Evolutionary conservation across 2,113 vertebrate species (phyloP), one percentile per base, ranked within the genome.

Genomic region (Scomber japonicus): DNA sequence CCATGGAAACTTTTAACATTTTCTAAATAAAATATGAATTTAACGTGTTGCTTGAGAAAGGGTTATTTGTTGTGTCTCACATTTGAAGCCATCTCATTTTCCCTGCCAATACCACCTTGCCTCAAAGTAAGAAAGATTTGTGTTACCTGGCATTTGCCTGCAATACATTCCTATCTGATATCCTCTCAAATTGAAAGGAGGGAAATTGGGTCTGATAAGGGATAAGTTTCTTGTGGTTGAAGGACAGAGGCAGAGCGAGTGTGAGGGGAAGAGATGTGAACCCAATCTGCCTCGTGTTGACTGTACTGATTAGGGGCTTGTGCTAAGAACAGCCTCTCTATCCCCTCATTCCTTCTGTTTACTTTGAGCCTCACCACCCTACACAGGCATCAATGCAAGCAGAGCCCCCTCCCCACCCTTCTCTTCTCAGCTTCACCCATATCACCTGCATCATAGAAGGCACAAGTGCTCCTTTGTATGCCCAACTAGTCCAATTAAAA

Each of bases 281-380:
- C 88, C 91, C 92, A 93, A 93, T 93, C 91, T 94, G 70, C 81
- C 62, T 71, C 68, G 85, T 94, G 93, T 94, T 92, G 92, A 94
- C 92, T 87, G 87, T 89, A 84, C 90, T 93, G 91, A 94, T 92
- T 89, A 90, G 90, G 80, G 84, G 88, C 88, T 91, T 90, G 88
- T 67, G 85, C 85, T 66, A 81, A 89, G 89, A 88, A 82, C 82
- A 92, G 85, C 84, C 87, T 81, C 84, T 92, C 85, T 75, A 90
- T 92, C 90, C 92, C 85, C 69, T 92, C 90, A 90, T 86, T 90
- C 88, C 85, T 60, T 91, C 71, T 93, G 93, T 93, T 94, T 94
- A 92, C 91, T 92, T 90, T 91, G 80, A 74, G 82, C 76, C 78
- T 66, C 83, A 78, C 55, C 66, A 44, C 57, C 70, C 60, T 68